Evolutionary conservation across 1,140 invertebrate genomes (phyloP), one percentile per base, ranked within the genome.

Genomic region (Platyscapa corneri): DNA sequence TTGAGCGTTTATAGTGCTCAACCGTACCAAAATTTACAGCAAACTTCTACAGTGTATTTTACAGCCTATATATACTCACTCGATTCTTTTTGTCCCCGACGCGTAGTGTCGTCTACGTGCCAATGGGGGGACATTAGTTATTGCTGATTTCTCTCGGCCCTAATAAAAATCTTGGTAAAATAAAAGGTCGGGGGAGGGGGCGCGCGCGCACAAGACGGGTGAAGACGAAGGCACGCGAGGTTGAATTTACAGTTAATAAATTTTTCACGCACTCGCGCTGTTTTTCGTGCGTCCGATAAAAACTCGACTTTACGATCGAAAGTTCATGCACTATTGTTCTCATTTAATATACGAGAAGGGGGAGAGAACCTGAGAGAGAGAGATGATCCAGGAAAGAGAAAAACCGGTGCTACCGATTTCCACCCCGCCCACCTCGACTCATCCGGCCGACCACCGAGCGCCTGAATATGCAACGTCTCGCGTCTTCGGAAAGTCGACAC

Each of bases 241-340:
- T n/a, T 74, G 77, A 86, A 88, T 91, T 90, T 90, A 88, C 89
- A 90, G 90, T 90, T 91, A 90, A 91, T 91, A 91, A 91, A 91
- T 89, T 90, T 88, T 89, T 89, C 87, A 85, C 87, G 77, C 65
- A 37, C 82, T 74, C 67, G 60, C 70, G 84, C 81, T 80, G 80
- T 80, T 87, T 88, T 88, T 89, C 78, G 64, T 46, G 78, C 32
- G 37, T 88, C 65, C 88, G 65, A 84, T 89, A 81, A 88, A 89
- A 89, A 88, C 86, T 85, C 77, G 34, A 82, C 84, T 88, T 88
- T 87, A 86, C 88, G 87, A 88, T 88, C 88, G 64, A 81, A 60
- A 67, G 79, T 32, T 46, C 64, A 60, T 65, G 83, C 60, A 84
- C 56, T 30, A 83, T 77, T 77, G 77, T 80, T 75, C 70, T 49